Evolutionary conservation across 2,888 invertebrate genomes (phyloP), one percentile per base, ranked within the genome.

Genomic region (Scaptomyza polygonia): DNA sequence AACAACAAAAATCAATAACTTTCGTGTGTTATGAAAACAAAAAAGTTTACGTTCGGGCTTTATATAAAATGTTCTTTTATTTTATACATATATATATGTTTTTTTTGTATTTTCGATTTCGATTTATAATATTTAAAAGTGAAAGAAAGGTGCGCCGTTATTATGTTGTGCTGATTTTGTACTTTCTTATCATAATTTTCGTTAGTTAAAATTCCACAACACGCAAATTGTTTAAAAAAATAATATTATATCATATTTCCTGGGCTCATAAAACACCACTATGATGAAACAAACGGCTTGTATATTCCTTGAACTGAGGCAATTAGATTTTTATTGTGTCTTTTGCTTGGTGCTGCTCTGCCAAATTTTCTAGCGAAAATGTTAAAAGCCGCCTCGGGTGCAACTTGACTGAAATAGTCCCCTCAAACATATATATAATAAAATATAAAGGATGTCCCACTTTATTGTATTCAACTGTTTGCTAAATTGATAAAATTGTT

Each of bases 301-400:
- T n/a, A n/a, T n/a, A n/a, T n/a, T n/a, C n/a, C 25, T 25, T 25
- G 5, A 53, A 68, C 67, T 77, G 65, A 67, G 67, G 78, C 84
- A 81, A 86, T 81, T 84, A 83, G 77, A 68, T 71, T 84, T 86
- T 80, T 77, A 84, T 84, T 77, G 84, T 80, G 69, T 72, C 62
- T 63, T 65, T 56, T 72, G 25, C 42, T 40, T 40, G 48, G 6
- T 25, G 14, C 14, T 36, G 54, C 34, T 45, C 34, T 45, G 75
- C 84, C 84, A 81, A 81, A 81, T 77, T 86, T 81, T 86, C 86
- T 77, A 75, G 69, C 81, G 70, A 72, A 84, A 81, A 69, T 70
- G 67, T 34, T 80, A 75, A 74, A 83, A 66, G 75, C 72, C 57
- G 67, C 77, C 65, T 58, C 36, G 67, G 71, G 80, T 75, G 54